Percentiles rank a stretch among this genome's conserved stretches.
phyloP scores from a whole-genome alignment of 2,113 vertebrate genomes.

The Halcyon senegalensis region DNA sequence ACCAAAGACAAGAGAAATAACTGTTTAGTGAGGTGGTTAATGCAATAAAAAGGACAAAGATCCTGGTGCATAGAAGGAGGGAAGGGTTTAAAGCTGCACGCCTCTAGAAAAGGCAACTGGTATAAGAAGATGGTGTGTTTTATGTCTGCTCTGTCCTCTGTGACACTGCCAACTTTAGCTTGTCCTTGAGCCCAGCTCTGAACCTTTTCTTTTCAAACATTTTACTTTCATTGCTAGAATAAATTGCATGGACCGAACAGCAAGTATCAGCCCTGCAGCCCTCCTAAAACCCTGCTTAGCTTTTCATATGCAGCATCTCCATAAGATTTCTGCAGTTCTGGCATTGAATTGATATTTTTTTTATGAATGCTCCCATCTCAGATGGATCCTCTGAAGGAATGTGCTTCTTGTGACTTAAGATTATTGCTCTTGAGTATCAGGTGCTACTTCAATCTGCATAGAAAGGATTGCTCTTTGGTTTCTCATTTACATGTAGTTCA shows the following conservation, averaged over 20 bases:
- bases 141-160: not conserved
- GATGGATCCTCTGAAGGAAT: not conserved
- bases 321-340: not conserved
- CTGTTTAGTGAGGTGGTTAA: not conserved
- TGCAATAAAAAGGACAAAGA: conserved; percentile 2
- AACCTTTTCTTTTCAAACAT: not conserved
- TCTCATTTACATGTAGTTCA: not conserved
- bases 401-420: not conserved
- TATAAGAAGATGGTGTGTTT: not conserved
- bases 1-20: not conserved
- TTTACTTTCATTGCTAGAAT: not conserved
- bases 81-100: not conserved
- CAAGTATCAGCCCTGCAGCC: not conserved
- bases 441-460: not conserved
- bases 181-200: not conserved
- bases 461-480: conserved; percentile 2
- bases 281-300: not conserved
- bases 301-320: not conserved
- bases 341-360: not conserved
- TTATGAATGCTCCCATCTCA: not conserved
- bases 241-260: not conserved
- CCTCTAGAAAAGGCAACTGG: conserved; percentile 1
- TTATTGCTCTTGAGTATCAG: conserved; percentile 29
- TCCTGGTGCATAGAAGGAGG: not conserved
- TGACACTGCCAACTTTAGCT: not conserved